Evolutionary conservation across 2,113 vertebrate genomes (phyloP).

Genomic region (Piliocolobus tephrosceles): DNA sequence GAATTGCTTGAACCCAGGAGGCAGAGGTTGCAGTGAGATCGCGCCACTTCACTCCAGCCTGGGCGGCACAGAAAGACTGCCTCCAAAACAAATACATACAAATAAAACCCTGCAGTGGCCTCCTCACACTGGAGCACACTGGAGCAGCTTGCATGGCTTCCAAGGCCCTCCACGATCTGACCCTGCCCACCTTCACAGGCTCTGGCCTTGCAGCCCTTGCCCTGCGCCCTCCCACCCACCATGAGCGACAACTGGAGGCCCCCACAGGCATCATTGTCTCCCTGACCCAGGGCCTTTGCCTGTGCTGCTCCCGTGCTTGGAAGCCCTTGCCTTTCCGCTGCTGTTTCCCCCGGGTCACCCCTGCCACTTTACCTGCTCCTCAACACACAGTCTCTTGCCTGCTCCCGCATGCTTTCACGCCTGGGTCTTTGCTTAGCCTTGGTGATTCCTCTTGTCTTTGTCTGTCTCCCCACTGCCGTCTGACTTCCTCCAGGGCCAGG

Average conservation of each 20-base stretch:
- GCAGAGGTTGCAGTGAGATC: too few species aligned
- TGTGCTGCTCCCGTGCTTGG: background rate
- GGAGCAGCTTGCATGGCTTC: background rate
- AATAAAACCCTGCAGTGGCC: background rate
- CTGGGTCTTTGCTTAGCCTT: background rate
- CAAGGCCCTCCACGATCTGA: fast-evolving
- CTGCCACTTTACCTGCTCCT: background rate
- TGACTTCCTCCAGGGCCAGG: background rate
- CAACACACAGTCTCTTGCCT: background rate
- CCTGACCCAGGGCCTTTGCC: background rate
- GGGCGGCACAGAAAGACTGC: too few species aligned
- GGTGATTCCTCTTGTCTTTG: background rate
- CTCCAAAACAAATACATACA: too few species aligned
- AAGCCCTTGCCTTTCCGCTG: background rate
- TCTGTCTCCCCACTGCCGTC: background rate
- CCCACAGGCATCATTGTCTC: background rate
- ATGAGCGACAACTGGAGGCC: fast-evolving
- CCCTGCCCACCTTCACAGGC: too few species aligned
- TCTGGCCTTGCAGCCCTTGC: background rate
- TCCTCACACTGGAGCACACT: background rate
- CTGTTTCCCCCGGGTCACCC: background rate
- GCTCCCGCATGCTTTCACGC: background rate
- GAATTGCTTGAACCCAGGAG: too few species aligned
- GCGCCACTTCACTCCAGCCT: too few species aligned
- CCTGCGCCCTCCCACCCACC: background rate